A percentile compares a stretch with the other conserved stretches of the same genome.
phyloP scores from a whole-genome alignment of 2,888 invertebrate species.

The Xiphydria camelus region DNA sequence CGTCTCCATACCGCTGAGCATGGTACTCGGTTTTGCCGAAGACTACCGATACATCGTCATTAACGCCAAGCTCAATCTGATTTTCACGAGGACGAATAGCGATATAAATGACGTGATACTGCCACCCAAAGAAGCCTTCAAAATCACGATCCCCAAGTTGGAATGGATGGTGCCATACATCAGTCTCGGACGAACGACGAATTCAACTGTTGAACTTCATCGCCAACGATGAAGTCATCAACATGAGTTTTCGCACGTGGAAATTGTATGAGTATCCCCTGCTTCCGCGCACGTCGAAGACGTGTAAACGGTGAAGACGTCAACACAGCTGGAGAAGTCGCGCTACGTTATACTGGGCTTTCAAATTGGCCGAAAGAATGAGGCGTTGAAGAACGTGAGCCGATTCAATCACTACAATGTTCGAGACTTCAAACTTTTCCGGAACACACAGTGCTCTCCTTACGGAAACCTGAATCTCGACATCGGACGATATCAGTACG shows the following conservation, averaged over 20 bases:
- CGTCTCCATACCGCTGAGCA: conserved; percentile 41
- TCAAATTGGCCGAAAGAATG: conserved; percentile 48
- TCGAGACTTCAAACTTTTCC: conserved; percentile 44
- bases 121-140: no score
- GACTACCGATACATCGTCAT: conserved; percentile 24
- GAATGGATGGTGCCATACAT: conserved; percentile 27
- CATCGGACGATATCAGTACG: conserved; percentile 11
- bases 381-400: conserved; percentile 24
- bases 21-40: conserved; percentile 46
- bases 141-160: conserved; percentile 27
- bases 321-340: conserved; percentile 47
- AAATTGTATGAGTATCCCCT: conserved; percentile 46
- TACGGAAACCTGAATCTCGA: conserved; percentile 39
- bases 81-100: conserved; percentile 38
- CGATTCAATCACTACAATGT: no score
- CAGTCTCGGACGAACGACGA: conserved; percentile 12
- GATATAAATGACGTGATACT: conserved; percentile 35
- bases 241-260: conserved; percentile 42
- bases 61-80: conserved; percentile 24
- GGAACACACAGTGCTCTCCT: conserved; percentile 48
- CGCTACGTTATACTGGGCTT: conserved; percentile 48
- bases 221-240: conserved; percentile 15
- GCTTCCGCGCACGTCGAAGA: conserved; percentile 40
- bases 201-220: not conserved
- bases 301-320: conserved; percentile 40